Percentiles rank a stretch among this genome's conserved stretches.
phyloP scores from a whole-genome alignment of 2,888 invertebrate genomes.

The Antheraea assamensis region DNA sequence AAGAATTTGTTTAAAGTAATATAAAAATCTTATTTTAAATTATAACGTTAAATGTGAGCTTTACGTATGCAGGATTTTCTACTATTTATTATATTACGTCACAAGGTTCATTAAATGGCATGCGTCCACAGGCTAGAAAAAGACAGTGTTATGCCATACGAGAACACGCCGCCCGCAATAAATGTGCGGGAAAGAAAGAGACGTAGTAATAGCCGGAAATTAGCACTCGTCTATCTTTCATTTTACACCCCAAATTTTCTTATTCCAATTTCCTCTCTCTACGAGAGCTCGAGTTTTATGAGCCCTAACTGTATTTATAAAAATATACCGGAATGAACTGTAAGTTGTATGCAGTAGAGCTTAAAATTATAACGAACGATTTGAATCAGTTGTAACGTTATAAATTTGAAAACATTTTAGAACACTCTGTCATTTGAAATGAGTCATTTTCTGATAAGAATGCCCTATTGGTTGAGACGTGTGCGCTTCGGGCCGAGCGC shows the following conservation, averaged over 20 bases:
- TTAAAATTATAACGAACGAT: slow-evolving; percentile 35
- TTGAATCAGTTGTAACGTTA: slow-evolving; percentile 54
- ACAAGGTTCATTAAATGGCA: slow-evolving; percentile 56
- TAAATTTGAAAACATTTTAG: slow-evolving; percentile 63
- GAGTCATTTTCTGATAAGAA: slow-evolving; percentile 89
- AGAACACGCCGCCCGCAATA: slow-evolving; percentile 68
- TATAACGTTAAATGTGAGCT: slow-evolving; percentile 13
- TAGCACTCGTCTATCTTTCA: slow-evolving; percentile 89
- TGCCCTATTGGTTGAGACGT: slow-evolving; percentile 82
- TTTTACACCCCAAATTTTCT: slow-evolving; percentile 90
- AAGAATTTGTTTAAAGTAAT: not conserved
- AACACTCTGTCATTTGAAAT: slow-evolving; percentile 86
- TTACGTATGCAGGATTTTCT: slow-evolving; percentile 30
- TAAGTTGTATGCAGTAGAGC: slow-evolving; percentile 26
- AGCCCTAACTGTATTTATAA: slow-evolving; percentile 47
- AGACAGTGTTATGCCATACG: slow-evolving; percentile 68
- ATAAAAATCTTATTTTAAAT: not conserved
- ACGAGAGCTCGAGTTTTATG: slow-evolving; percentile 61
- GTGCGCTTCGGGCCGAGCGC: slow-evolving; percentile 70
- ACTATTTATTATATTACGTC: slow-evolving; percentile 40
- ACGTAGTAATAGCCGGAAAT: slow-evolving; percentile 85
- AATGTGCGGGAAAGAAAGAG: slow-evolving; percentile 81
- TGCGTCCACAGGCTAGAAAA: slow-evolving; percentile 64
- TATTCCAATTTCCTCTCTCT: slow-evolving; percentile 87
- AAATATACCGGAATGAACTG: not conserved